Conservation (phyloP, 2,797 vertebrate genomes). For the Aratinga solstitialis region DNA sequence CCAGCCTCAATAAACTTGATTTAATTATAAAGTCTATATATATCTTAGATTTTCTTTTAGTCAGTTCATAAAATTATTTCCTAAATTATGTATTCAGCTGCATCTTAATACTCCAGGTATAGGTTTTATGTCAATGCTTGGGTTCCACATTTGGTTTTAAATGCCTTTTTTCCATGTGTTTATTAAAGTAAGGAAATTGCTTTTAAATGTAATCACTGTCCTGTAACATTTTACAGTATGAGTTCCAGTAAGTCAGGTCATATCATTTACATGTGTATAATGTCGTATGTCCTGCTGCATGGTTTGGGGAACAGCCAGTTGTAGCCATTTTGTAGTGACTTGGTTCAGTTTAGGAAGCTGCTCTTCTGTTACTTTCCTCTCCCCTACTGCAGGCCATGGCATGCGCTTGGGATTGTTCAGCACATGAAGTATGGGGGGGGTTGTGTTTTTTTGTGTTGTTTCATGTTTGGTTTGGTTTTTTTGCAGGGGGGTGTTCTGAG, state of each 20-base stretch:
- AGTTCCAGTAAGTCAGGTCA: not conserved
- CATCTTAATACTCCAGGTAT: not conserved
- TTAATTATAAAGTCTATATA: not conserved
- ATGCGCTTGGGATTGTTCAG: not conserved
- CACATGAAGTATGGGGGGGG: not conserved
- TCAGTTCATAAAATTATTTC: not conserved
- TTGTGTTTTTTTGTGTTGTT: not conserved
- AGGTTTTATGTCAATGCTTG: not conserved
- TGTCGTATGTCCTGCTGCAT: not conserved
- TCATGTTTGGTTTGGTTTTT: not conserved
- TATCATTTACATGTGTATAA: not conserved
- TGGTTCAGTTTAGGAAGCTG: not conserved
- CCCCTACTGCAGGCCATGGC: not conserved
- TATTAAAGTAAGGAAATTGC: not conserved
- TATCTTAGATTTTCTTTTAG: not conserved
- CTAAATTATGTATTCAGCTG: not conserved
- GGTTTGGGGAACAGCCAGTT: not conserved
- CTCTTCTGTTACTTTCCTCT: not conserved
- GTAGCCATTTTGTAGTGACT: not conserved
- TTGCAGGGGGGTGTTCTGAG: not conserved
- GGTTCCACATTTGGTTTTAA: not conserved
- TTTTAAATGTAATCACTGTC: not conserved
- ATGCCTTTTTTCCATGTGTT: not conserved
- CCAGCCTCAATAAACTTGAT: not conserved
- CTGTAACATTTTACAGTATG: rapidly evolving